Evolutionary conservation across 2,113 vertebrate species (phyloP), one percentile per base, ranked within the genome.

Genomic region (Entosphenus tridentatus): DNA sequence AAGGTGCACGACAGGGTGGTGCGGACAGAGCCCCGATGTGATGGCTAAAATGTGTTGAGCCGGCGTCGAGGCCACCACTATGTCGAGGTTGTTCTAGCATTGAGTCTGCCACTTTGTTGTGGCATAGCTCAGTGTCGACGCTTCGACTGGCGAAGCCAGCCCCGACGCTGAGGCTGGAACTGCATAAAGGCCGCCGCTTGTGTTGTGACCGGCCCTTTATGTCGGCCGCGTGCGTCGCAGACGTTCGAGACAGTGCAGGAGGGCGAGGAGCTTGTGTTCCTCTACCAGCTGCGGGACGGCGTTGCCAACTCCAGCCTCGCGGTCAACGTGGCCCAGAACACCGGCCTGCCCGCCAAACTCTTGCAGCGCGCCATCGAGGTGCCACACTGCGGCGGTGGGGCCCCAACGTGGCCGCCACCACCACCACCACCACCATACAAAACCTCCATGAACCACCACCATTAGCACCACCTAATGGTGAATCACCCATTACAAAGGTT

Each of bases 211-310:
- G 10, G 10, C 21, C 21, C 57, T 72, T 55, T 68, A 69, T 75
- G 57, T 73, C 57, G 72, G 71, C 69, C 10, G 68, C 14, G 18
- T 12, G 69, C 56, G 69, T 71, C 71, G 57, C 76, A 89, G 86
- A 91, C 83, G 55, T 80, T 98, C 74, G 93, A 95, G 78, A 95
- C 87, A 10, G 85, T 86, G 57, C 79, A 90, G 72, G 89, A 96
- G 57, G 86, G 84, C 18, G 80, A 86, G 7, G 89, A 96, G 70
- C 74, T 98, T 75, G 80, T 95, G 72, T 96, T 96, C 78, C 84
- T 98, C 72, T 93, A 92, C 74, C 86, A 89, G 76, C 77, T 96
- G 72, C 90, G 84, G 69, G 81, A 87, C 72, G 93, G 91, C 1
- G 74, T 86, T 14, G 88, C 87, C 68, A 82, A 75, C 2, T 82